Evolutionary conservation across 2,888 invertebrate species (phyloP), one percentile per base, ranked within the genome.

Genomic region (Seira sanloemensis): DNA sequence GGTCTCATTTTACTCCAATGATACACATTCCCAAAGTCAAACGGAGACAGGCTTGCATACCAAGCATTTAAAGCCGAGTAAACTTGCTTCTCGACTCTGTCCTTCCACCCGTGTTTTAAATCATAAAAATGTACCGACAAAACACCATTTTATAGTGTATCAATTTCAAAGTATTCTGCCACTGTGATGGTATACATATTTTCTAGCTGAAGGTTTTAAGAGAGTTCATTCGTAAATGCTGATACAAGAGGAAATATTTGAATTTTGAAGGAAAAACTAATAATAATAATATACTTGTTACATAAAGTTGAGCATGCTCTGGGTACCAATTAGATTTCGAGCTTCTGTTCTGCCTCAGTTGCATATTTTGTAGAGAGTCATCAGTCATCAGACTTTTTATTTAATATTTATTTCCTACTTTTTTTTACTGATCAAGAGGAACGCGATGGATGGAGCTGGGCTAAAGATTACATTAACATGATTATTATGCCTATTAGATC

Each of bases 201-300:
- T n/a, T n/a, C n/a, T n/a, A n/a, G n/a, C n/a, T n/a, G n/a, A n/a
- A n/a, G n/a, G n/a, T n/a, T n/a, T n/a, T n/a, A n/a, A n/a, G n/a
- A n/a, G n/a, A n/a, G n/a, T n/a, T n/a, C n/a, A n/a, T n/a, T n/a
- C n/a, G n/a, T n/a, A n/a, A n/a, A n/a, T n/a, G n/a, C n/a, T n/a
- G n/a, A n/a, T n/a, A n/a, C n/a, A n/a, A n/a, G n/a, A n/a, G n/a
- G n/a, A 65, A 66, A 69, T 18, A 46, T 74, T 65, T 37, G 18
- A 68, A 80, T 79, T 67, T 58, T 25, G 18, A 37, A 50, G 46
- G 66, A 73, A 73, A 23, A 72, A 26, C 25, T 73, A 25, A 73
- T 58, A 54, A 72, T 67, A 79, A 73, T 79, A 79, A 79, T 73
- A 79, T 73, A 73, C 79, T 66, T 66, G 73, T 79, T 79, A 79